Evolutionary conservation across 2,888 invertebrate species (phyloP).

Genomic region (Chirona hameri): DNA sequence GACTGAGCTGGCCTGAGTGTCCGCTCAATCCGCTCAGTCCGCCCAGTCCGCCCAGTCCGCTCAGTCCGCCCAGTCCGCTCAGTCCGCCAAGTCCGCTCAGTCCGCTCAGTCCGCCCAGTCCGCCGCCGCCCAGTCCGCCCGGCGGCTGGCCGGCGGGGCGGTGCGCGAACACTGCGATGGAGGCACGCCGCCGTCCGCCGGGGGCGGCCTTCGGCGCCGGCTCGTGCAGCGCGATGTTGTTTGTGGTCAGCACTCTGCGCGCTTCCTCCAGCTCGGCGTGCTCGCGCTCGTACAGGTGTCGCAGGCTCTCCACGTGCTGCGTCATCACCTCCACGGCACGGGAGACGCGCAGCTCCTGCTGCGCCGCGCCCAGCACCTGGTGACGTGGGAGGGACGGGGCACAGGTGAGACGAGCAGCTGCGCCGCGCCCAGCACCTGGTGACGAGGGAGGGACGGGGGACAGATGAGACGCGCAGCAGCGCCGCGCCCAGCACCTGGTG

Average conservation of each 20-base stretch:
- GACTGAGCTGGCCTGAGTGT: too few relatives aligned
- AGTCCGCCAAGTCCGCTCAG: too few relatives aligned
- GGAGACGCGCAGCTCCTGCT: conserved; percentile 57
- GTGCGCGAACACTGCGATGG: conserved; percentile 3
- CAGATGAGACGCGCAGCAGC: conserved; percentile 54
- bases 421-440: conserved; percentile 54
- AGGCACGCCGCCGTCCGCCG: conserved; percentile 1
- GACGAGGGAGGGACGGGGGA: conserved; percentile 5
- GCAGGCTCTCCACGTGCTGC: conserved; percentile 56
- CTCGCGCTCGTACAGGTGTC: conserved; percentile 55
- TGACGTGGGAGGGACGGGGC: conserved; percentile 22
- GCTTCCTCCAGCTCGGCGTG: conserved; percentile 57
- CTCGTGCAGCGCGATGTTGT: conserved; percentile 23
- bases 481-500: conserved; percentile 54
- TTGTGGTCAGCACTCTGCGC: conserved; percentile 11
- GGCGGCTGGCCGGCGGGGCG: background rate
- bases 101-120: too few relatives aligned
- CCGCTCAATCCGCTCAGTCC: too few relatives aligned
- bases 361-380: conserved; percentile 55
- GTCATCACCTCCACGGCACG: conserved; percentile 58
- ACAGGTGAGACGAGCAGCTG: conserved; percentile 54
- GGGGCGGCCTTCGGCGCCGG: background rate
- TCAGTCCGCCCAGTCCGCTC: too few relatives aligned
- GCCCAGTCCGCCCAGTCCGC: too few relatives aligned
- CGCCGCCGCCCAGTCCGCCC: too few relatives aligned